Evolutionary conservation across 2,113 vertebrate genomes (phyloP).

Genomic region (Labeo catla): DNA sequence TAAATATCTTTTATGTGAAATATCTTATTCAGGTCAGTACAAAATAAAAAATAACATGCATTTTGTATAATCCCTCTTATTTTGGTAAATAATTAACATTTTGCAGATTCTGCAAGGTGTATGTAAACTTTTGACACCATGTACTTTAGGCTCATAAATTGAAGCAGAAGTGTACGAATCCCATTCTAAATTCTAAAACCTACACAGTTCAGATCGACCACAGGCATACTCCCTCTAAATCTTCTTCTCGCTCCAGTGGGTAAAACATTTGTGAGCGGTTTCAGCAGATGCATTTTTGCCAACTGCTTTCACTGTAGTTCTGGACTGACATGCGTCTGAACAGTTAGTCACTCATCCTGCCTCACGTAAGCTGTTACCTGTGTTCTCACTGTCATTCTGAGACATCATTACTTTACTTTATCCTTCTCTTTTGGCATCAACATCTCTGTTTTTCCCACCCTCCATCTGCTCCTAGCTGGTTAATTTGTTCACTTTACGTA

Average conservation of each 20-base stretch:
- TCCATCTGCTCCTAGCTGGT: conserved; percentile 24
- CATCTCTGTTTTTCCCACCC: background rate
- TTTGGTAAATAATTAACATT: too few species aligned
- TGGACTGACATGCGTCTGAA: background rate
- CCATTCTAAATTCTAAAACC: background rate
- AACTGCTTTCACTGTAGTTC: background rate
- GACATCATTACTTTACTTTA: conserved; percentile 25
- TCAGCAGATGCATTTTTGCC: background rate
- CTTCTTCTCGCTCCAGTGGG: background rate
- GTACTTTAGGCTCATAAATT: background rate
- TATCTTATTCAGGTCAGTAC: too few species aligned
- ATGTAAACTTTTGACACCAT: background rate
- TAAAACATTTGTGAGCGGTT: background rate
- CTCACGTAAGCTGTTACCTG: conserved; percentile 1
- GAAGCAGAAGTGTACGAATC: background rate
- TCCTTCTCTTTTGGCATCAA: background rate
- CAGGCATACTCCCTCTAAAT: background rate
- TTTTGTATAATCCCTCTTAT: too few species aligned
- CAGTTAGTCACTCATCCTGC: conserved; percentile 13
- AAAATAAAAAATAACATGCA: too few species aligned
- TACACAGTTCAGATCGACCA: background rate
- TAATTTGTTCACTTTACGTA: conserved; percentile 24
- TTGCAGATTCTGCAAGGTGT: too few species aligned
- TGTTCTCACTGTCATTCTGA: conserved; percentile 4
- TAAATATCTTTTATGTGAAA: too few species aligned